Conservation (phyloP, 2,797 vertebrate species). For the Threskiornis aethiopicus region DNA sequence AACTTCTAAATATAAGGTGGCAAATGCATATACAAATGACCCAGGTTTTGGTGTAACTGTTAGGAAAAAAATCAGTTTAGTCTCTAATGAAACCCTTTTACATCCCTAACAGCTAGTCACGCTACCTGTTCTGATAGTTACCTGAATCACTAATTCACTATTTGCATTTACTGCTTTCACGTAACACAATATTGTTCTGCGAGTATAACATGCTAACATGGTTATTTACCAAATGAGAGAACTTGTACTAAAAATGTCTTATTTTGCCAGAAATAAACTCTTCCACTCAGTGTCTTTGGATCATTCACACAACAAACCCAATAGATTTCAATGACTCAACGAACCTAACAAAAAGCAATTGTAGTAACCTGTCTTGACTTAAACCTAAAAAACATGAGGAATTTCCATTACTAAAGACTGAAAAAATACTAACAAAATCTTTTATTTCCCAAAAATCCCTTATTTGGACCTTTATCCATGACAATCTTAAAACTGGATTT, state of each 20-base stretch:
- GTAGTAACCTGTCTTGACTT: background rate
- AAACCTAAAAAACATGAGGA: background rate
- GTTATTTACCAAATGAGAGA: background rate
- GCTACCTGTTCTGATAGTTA: background rate
- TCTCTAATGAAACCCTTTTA: background rate
- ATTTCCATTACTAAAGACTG: background rate
- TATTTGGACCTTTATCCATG: background rate
- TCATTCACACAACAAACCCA: background rate
- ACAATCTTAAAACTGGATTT: background rate
- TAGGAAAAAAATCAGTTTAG: background rate
- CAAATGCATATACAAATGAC: background rate
- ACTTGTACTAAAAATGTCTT: background rate
- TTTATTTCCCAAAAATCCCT: background rate
- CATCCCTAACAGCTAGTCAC: background rate
- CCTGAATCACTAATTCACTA: background rate
- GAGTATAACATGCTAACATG: background rate
- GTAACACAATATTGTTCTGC: background rate
- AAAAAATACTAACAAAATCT: background rate
- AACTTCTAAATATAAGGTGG: background rate
- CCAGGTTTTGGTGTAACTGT: background rate
- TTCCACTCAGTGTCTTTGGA: background rate
- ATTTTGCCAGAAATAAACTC: background rate
- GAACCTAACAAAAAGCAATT: background rate
- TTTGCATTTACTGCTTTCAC: background rate
- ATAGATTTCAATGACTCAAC: background rate